Conservation (phyloP, 2,113 vertebrate genomes). For the Trogon melanurus region DNA sequence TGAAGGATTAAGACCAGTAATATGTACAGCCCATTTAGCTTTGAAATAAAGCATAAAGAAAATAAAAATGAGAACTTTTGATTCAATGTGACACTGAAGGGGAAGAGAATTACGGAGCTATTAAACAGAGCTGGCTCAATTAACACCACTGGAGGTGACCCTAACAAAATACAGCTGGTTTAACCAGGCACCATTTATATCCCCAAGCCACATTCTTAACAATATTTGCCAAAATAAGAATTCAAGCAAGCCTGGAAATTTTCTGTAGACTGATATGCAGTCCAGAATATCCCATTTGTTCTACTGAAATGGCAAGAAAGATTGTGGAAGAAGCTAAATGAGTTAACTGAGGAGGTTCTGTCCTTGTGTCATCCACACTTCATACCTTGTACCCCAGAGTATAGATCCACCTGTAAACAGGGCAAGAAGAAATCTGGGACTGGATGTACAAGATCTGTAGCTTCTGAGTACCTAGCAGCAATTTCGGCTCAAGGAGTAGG, state of each 20-base stretch:
- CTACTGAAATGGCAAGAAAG: background rate
- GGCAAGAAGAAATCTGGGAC: background rate
- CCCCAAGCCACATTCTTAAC: background rate
- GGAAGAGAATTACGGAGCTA: conserved; percentile 36
- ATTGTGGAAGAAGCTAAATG: background rate
- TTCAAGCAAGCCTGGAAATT: background rate
- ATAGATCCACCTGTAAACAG: background rate
- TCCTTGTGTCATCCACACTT: background rate
- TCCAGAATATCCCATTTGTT: conserved; percentile 23
- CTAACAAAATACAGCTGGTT: conserved; percentile 5
- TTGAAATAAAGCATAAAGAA: conserved; percentile 65
- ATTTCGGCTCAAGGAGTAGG: background rate
- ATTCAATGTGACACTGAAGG: conserved; percentile 62
- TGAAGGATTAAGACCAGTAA: conserved; percentile 61
- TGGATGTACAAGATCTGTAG: background rate
- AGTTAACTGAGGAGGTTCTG: background rate
- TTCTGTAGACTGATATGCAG: background rate
- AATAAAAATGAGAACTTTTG: conserved; percentile 59
- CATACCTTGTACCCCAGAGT: background rate
- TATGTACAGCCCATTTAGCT: conserved; percentile 55
- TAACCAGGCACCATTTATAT: background rate
- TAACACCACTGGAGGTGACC: conserved; percentile 32
- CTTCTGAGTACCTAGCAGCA: background rate
- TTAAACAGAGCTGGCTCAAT: conserved; percentile 27
- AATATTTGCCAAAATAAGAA: background rate